These are phyloP conservation scores for Trinectes maculatus DNA, from an alignment of 2,113 vertebrate species.

Conservation along the genomic window DNA sequence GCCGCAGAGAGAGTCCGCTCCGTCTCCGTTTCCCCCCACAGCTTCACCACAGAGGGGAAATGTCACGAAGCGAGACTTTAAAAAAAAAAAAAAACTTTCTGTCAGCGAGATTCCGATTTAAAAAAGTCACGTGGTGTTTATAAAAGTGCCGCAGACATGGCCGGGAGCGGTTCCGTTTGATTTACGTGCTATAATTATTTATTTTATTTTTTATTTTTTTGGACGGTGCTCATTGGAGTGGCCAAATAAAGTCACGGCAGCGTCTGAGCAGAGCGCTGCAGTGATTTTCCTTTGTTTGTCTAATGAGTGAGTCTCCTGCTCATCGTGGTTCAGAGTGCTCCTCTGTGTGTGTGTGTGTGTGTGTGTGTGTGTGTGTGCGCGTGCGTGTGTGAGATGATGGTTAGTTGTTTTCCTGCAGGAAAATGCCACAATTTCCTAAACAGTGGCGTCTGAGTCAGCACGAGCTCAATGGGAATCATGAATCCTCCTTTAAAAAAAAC, in stretches of 20 bases:
- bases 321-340: neutral
- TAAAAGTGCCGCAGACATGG: neutral
- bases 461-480: slow-evolving; percentile 8
- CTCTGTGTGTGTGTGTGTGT: neutral
- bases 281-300: slow-evolving; percentile 4
- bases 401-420: slow-evolving; percentile 59
- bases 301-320: neutral
- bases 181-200: too few species aligned
- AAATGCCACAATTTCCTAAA: slow-evolving; percentile 75
- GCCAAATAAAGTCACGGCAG: neutral
- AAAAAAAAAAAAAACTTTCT: too few species aligned
- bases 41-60: too few species aligned
- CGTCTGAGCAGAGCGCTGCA: neutral
- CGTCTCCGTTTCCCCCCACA: too few species aligned
- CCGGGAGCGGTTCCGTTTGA: too few species aligned
- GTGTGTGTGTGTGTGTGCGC: neutral
- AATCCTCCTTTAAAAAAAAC: neutral
- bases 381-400: slow-evolving; percentile 23
- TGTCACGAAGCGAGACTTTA: too few species aligned
- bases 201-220: too few species aligned
- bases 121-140: rapidly evolving
- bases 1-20: too few species aligned
- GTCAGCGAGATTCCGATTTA: neutral
- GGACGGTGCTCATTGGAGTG: too few species aligned
- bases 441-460: slow-evolving; percentile 69